Percentiles rank a stretch among this genome's conserved stretches.
Conservation (phyloP, 2,113 vertebrate genomes). For the Amazona vittata region DNA sequence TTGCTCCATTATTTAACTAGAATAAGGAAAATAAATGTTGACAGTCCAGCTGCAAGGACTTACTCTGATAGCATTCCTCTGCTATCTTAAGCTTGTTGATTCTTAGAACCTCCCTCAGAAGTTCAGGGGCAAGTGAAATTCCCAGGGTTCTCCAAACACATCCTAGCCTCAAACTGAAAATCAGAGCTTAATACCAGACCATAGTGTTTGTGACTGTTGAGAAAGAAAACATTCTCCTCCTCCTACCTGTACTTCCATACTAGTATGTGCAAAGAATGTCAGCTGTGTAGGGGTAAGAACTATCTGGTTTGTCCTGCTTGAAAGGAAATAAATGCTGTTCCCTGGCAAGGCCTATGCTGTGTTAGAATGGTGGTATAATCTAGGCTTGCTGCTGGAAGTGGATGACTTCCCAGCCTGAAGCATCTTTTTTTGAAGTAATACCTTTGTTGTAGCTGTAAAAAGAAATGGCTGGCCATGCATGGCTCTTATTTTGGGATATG, state of each 20-base stretch:
- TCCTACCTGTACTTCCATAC: background rate
- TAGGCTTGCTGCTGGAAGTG: background rate
- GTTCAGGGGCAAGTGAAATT: conserved; percentile 1
- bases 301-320: background rate
- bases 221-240: background rate
- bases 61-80: background rate
- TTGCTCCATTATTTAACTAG: background rate
- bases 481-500: background rate
- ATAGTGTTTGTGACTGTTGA: background rate
- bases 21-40: background rate
- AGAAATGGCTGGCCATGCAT: background rate
- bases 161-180: background rate
- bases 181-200: background rate
- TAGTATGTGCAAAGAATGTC: background rate
- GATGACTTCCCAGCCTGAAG: background rate
- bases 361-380: background rate
- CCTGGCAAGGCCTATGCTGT: background rate
- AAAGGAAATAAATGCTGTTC: background rate
- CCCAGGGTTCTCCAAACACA: background rate
- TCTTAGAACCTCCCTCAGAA: background rate
- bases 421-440: background rate
- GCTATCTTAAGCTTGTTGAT: background rate
- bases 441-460: background rate
- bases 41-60: background rate
- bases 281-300: background rate